Evolutionary conservation across 1,140 invertebrate genomes (phyloP), one percentile per base, ranked within the genome.

Genomic region (Zeugodacus cucurbitae): DNA sequence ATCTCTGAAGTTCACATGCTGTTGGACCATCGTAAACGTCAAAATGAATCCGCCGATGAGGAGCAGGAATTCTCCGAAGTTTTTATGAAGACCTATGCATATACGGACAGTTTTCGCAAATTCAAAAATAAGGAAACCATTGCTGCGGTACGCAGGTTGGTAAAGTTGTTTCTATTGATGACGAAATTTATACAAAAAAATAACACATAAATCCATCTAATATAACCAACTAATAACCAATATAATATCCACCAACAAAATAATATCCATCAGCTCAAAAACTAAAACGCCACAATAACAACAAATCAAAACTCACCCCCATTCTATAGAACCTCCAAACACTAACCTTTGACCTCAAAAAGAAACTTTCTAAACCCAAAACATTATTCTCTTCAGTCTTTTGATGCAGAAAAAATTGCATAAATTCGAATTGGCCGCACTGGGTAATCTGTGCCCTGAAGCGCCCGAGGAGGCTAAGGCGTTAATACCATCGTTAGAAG

Each of bases 111-210:
- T 90, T 99, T 99, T 93, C 96, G 97, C 34, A 98, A 99, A 92
- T 99, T 99, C 93, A 99, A 99, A 93, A 99, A 99, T 92, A 97
- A 99, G 92, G 99, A 99, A 94, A 99, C 98, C 10, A 99, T 99
- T 88, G 96, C 97, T 87, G 97, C 98, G 78, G 98, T 99, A 10
- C 95, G 99, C 94, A 97, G 96, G 96, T 97, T 94, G 93, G 94
- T 94, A 29, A 78, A 1, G 48, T 0, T 20, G 41, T 2, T 26
- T 3, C 6, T 41, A 41, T 3, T 41, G 7, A 41, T 41, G 7
- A 3, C 3, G 3, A 41, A 3, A 41, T 41, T 41, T 41, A 7
- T 7, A 41, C 37, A 7, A 41, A 41, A 41, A 41, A 41, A 41
- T 3, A 41, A 3, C 37, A 41, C 7, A 7, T 41, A 41, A 41